phyloP scores from a whole-genome alignment of 2,113 vertebrate species.

The Urocitellus parryii region DNA sequence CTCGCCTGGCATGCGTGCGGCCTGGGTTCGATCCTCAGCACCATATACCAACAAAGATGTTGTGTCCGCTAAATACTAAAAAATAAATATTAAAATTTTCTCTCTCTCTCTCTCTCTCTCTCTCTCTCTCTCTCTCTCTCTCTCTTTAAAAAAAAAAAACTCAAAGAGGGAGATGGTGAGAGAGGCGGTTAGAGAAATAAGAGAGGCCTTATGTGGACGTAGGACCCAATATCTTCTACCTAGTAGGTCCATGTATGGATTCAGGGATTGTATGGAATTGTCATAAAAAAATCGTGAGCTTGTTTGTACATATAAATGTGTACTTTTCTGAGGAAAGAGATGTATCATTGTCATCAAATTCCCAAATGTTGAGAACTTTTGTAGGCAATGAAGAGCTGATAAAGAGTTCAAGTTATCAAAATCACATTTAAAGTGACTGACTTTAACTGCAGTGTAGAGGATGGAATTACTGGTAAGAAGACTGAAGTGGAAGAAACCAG shows the following conservation, averaged over 20 bases:
- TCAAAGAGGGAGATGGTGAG: not conserved
- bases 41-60: too few species aligned
- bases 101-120: too few species aligned
- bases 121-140: too few species aligned
- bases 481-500: not conserved
- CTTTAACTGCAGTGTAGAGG: not conserved
- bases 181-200: not conserved
- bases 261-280: not conserved
- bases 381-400: not conserved
- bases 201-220: not conserved
- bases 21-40: too few species aligned
- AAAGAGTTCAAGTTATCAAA: not conserved
- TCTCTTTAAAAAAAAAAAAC: too few species aligned
- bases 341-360: not conserved
- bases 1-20: too few species aligned
- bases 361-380: not conserved
- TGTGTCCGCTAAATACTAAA: too few species aligned
- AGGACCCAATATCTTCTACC: not conserved
- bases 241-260: not conserved
- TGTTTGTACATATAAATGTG: not conserved
- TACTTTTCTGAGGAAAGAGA: slow-evolving; percentile 5
- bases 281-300: not conserved
- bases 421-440: not conserved
- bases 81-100: too few species aligned
- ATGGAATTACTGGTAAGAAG: not conserved